Conservation (phyloP, 2,113 vertebrate species). For the Leucoraja erinaceus region DNA sequence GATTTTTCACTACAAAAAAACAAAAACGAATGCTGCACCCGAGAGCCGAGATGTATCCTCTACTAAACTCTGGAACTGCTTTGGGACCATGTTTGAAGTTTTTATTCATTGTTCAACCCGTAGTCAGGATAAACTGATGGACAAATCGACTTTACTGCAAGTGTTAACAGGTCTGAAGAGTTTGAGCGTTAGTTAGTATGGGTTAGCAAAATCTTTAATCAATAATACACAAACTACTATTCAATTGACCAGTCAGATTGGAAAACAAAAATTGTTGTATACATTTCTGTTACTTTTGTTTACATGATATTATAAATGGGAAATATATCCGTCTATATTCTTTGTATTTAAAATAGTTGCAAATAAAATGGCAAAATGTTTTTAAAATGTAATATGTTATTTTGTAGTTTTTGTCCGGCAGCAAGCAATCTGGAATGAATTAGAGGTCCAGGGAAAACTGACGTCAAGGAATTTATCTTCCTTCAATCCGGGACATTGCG, state of each 20-base stretch:
- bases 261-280: constrained; percentile 21
- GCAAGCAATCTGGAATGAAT: not conserved
- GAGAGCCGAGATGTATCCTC: constrained; percentile 1
- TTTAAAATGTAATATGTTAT: constrained; percentile 53
- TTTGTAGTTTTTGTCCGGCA: constrained; percentile 33
- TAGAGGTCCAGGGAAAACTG: not conserved
- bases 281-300: constrained; percentile 39
- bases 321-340: constrained; percentile 65
- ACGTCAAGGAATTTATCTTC: not conserved
- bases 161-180: constrained; percentile 17
- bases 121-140: constrained; percentile 8
- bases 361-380: constrained; percentile 73
- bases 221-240: constrained; percentile 31
- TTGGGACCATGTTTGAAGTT: constrained; percentile 39
- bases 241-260: constrained; percentile 16
- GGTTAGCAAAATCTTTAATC: constrained; percentile 34
- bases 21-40: not conserved
- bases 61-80: constrained; percentile 23
- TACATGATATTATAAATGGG: constrained; percentile 66
- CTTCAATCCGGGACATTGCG: too few species aligned
- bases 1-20: constrained; percentile 6
- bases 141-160: constrained; percentile 21
- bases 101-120: constrained; percentile 27
- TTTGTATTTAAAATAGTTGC: constrained; percentile 84
- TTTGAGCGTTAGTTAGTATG: constrained; percentile 36